phyloP scores from a whole-genome alignment of 2,797 vertebrate genomes.

The Tauraco hartlaubi region DNA sequence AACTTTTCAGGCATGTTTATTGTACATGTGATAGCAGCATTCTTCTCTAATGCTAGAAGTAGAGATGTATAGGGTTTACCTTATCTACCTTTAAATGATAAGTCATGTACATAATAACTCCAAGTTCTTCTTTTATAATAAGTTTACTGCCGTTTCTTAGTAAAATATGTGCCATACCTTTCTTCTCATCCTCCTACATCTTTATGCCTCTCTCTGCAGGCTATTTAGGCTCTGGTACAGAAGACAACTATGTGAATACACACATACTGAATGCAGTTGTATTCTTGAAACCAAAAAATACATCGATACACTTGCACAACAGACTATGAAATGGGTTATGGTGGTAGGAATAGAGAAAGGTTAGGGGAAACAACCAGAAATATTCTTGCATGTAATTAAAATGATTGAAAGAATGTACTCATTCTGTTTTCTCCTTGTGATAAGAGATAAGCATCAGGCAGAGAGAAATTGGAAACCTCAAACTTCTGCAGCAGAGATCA shows the following conservation, averaged over 20 bases:
- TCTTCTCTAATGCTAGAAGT: neutral
- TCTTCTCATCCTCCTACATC: rapidly evolving
- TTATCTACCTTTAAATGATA: neutral
- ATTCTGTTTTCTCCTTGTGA: neutral
- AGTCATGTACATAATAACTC: rapidly evolving
- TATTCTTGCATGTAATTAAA: neutral
- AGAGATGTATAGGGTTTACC: neutral
- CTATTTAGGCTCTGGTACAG: neutral
- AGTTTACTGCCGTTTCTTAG: neutral
- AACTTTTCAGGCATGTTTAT: neutral
- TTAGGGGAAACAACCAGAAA: neutral
- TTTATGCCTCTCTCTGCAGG: neutral
- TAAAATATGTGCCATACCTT: neutral
- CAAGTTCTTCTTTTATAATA: neutral
- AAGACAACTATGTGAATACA: neutral
- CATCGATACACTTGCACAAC: rapidly evolving
- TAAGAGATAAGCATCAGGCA: neutral
- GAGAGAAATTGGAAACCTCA: neutral
- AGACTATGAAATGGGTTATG: rapidly evolving
- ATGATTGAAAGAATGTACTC: neutral
- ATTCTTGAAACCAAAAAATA: neutral
- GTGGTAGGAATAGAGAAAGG: neutral
- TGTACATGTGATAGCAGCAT: neutral
- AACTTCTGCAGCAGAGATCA: neutral
- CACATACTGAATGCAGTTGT: neutral